phyloP scores from a whole-genome alignment of 2,113 vertebrate species.

The Alaudala cheleensis region DNA sequence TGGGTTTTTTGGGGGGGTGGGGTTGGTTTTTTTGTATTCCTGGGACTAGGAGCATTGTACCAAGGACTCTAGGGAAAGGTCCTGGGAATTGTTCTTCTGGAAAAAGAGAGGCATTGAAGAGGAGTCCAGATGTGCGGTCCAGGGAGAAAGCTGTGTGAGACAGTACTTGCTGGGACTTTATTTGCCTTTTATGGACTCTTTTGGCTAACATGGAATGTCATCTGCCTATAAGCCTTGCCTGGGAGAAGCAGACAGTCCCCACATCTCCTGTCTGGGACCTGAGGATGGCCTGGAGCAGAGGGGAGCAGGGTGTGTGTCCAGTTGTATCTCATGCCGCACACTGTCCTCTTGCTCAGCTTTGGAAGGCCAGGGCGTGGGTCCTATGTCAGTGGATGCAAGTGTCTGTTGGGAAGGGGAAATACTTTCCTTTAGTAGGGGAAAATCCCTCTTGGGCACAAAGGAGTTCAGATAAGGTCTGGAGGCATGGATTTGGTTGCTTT shows the following conservation, averaged over 20 bases:
- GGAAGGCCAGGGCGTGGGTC: rapidly evolving
- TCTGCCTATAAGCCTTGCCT: background rate
- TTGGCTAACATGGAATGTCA: background rate
- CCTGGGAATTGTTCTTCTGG: background rate
- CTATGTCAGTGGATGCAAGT: rapidly evolving
- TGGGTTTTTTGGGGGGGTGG: too few relatives aligned
- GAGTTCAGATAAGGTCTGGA: background rate
- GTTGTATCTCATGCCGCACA: rapidly evolving
- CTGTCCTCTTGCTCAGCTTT: background rate
- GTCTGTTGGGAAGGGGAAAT: background rate
- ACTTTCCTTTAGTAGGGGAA: background rate
- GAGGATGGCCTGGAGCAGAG: background rate
- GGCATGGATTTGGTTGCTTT: background rate
- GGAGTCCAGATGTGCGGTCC: constrained; percentile 31
- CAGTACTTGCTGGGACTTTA: background rate
- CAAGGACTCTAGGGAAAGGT: background rate
- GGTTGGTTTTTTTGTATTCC: background rate
- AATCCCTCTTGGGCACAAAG: background rate
- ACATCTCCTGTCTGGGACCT: background rate
- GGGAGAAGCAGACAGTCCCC: background rate
- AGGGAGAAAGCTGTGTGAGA: background rate
- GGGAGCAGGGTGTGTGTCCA: background rate
- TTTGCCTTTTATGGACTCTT: constrained; percentile 32
- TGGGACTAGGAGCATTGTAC: background rate
- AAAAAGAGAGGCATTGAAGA: background rate